Percentiles rank a stretch among this genome's conserved stretches.
Conservation (phyloP, 2,888 invertebrate genomes). For the Agonopterix arenella region DNA sequence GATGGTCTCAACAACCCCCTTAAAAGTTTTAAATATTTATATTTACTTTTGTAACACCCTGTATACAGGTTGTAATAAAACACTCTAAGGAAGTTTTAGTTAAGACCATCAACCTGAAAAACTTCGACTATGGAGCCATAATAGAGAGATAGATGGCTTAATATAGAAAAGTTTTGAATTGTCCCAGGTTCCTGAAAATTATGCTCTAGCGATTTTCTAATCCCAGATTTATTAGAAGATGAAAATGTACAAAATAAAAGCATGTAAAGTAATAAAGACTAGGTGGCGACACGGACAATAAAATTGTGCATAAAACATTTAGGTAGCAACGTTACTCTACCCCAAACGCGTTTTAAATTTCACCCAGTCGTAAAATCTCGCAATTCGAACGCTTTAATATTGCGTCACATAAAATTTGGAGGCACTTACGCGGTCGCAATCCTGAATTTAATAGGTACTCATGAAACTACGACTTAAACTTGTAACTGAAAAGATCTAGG, state of each 20-base stretch:
- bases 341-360: conserved; percentile 43
- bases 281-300: conserved; percentile 38
- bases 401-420: conserved; percentile 28
- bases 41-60: too few species aligned
- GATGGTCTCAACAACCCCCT: too few species aligned
- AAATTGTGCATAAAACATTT: conserved; percentile 44
- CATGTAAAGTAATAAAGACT: conserved; percentile 24
- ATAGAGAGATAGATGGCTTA: too few species aligned
- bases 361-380: conserved; percentile 39
- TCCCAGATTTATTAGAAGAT: conserved; percentile 10
- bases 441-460: conserved; percentile 9
- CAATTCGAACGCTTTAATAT: conserved; percentile 43
- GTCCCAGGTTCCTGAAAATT: too few species aligned
- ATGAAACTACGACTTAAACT: conserved; percentile 2
- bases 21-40: too few species aligned
- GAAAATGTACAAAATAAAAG: conserved; percentile 10
- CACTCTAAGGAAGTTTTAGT: too few species aligned
- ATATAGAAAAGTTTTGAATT: too few species aligned
- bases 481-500: too few species aligned
- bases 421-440: conserved; percentile 19
- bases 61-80: too few species aligned
- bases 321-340: conserved; percentile 20
- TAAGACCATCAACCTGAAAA: too few species aligned
- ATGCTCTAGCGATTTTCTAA: too few species aligned
- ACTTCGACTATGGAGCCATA: too few species aligned